Evolutionary conservation across 2,113 vertebrate genomes (phyloP), one percentile per base, ranked within the genome.

Genomic region (Microtus ochrogaster): DNA sequence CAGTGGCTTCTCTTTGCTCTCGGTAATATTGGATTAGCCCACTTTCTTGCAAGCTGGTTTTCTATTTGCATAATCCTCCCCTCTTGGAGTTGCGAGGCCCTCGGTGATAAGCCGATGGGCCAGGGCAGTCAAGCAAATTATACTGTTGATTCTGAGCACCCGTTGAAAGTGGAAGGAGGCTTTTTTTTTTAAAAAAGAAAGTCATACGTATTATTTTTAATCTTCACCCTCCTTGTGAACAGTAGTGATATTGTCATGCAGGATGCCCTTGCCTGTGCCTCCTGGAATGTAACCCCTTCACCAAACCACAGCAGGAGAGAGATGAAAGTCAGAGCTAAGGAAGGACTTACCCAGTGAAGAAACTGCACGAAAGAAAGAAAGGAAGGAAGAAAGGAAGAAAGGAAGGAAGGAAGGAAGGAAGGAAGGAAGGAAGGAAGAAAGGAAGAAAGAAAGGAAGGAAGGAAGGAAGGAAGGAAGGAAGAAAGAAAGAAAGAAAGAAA

Each of bases 21-120:
- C 74, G 47, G 92, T 99, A 98, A 99, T 98, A 98, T 98, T 98
- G 98, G 98, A 99, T 99, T 99, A 98, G 98, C 98, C 99, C 98
- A 98, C 94, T 99, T 99, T 98, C 97, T 89, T 7, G 7, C 9
- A 89, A 98, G 98, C 98, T 96, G 97, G 96, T 98, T 98, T 96
- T 95, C 93, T 89, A 98, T 98, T 98, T 99, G 98, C 98, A 98
- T 99, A 99, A 99, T 98, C 98, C 97, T 96, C 84, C 95, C 95
- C 65, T 83, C 55, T 39, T 4, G 0, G 93, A 97, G 97, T 95
- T 92, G 74, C 76, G 47, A 96, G 97, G 97, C 89, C 96, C 89
- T 97, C 5, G 0, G 79, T 0, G 84, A 97, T 98, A 97, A 98
- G 97, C 96, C 1, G 72, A 83, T 9, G 84, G 1, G 66, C 65